Percentiles rank a stretch among this genome's conserved stretches.
Conservation (phyloP, 2,797 vertebrate genomes). For the Buphagus erythrorhynchus region DNA sequence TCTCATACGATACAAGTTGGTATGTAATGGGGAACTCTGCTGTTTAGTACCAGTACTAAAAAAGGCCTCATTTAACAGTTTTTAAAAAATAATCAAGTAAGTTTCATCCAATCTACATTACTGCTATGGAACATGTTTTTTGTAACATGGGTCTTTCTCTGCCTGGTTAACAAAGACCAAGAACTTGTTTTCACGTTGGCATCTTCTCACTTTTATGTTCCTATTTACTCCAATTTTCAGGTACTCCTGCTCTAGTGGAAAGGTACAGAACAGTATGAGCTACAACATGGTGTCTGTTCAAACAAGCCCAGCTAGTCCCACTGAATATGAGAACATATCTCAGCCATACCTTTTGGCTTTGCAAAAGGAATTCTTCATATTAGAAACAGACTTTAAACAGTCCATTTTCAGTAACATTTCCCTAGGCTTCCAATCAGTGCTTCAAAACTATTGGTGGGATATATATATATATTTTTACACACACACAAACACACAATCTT, state of each 20-base stretch:
- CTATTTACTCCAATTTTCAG: background rate
- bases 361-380: background rate
- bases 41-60: background rate
- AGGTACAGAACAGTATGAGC: background rate
- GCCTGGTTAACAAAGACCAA: background rate
- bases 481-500: background rate
- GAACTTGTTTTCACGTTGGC: background rate
- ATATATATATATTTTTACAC: background rate
- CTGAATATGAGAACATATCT: background rate
- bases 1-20: background rate
- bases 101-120: background rate
- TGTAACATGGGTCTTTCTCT: background rate
- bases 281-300: accelerated
- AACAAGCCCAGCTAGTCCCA: background rate
- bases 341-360: background rate
- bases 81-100: background rate
- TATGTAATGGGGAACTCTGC: background rate
- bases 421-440: background rate
- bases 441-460: background rate
- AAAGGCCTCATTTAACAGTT: background rate
- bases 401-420: background rate
- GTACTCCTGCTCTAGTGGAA: background rate
- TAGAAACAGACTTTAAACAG: background rate
- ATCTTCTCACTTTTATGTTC: background rate
- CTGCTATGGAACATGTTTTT: background rate